Evolutionary conservation across 2,113 vertebrate species (phyloP), one percentile per base, ranked within the genome.

Genomic region (Sporophila hypoxantha): DNA sequence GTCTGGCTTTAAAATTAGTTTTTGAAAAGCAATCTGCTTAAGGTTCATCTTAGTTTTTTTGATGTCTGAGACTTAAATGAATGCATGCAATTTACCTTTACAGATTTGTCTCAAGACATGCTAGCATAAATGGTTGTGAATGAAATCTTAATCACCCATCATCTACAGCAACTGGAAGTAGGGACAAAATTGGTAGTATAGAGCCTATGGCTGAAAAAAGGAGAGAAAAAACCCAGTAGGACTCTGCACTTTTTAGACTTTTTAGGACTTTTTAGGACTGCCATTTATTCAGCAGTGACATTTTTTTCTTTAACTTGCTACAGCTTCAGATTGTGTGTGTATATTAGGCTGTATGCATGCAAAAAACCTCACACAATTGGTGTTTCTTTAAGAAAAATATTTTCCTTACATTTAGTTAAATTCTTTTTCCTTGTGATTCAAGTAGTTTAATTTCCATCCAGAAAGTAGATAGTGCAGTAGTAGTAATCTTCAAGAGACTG

Each of bases 11-110:
- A 67, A 91, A 91, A 88, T 76, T 70, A 82, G 22, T 70, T 88
- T 91, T 87, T 74, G 57, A 88, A 87, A 88, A 76, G 56, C 84
- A 92, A 6, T 91, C 53, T 89, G 36, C 59, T 93, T 78, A 91
- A 59, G 55, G 21, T 78, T 84, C 26, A 39, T 88, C 55, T 81
- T 81, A 37, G 70, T 83, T 89, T 71, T 70, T 93, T 87, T 94
- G 78, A 90, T 69, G 64, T 84, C 73, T 49, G 52, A 86, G 50
- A 57, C 44, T 74, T 88, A 76, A 87, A 82, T 4, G 25, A 91
- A 85, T 79, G 36, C 15, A 39, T 8, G 37, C 71, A 74, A 66
- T 91, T 88, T 88, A 85, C 76, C 81, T 76, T 88, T 88, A 55
- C 49, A 88, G 61, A 52, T 88, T 93, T 86, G 57, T 85, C 44